Percentiles rank a stretch among this genome's conserved stretches.
Conservation (phyloP, 2,888 invertebrate species). For the Rhagophthalmus giganteus region DNA sequence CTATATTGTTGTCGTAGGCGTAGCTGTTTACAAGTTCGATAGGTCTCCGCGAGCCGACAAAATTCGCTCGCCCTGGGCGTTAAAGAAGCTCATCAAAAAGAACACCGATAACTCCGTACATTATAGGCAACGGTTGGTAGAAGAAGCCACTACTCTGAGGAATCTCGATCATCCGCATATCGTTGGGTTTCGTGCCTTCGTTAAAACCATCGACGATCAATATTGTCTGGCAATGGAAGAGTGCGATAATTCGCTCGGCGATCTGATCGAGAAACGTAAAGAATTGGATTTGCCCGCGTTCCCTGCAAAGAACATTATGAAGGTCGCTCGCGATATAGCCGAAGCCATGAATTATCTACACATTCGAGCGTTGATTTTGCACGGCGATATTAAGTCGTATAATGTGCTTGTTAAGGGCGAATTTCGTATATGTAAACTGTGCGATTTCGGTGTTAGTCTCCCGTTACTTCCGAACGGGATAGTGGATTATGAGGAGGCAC, state of each 20-base stretch:
- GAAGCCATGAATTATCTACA: constrained; percentile 79
- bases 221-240: constrained; percentile 79
- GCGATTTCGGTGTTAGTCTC: constrained; percentile 83
- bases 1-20: too few species aligned
- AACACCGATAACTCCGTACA: constrained; percentile 47
- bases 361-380: constrained; percentile 68
- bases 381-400: constrained; percentile 83
- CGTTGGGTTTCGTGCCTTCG: constrained; percentile 70
- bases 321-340: constrained; percentile 68
- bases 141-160: constrained; percentile 73
- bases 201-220: constrained; percentile 59
- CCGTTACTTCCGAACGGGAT: constrained; percentile 68
- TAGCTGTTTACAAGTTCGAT: constrained; percentile 75
- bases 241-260: constrained; percentile 71
- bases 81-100: constrained; percentile 69
- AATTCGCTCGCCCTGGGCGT: constrained; percentile 81
- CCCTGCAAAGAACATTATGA: constrained; percentile 64
- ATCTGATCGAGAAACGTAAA: constrained; percentile 69
- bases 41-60: constrained; percentile 71
- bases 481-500: constrained; percentile 59
- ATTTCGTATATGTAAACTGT: constrained; percentile 75
- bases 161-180: constrained; percentile 78
- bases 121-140: constrained; percentile 63
- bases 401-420: constrained; percentile 78
- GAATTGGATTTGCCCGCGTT: constrained; percentile 61